Evolutionary conservation across 2,888 invertebrate genomes (phyloP).

Genomic region (Pomacea canaliculata): DNA sequence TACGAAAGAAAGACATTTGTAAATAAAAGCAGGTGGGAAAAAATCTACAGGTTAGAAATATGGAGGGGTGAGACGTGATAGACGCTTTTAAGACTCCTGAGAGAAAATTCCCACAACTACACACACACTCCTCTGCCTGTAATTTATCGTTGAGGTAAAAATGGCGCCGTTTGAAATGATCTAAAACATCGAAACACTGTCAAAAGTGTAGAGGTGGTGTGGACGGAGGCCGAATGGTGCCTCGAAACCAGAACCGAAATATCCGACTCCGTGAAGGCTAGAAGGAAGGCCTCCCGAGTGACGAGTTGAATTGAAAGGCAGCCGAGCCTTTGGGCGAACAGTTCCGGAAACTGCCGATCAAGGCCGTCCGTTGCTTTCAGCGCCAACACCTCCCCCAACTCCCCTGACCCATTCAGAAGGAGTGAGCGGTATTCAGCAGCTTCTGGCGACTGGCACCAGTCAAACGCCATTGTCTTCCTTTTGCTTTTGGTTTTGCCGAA

Average conservation of each 20-base stretch:
- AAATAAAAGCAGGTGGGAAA: too few species aligned
- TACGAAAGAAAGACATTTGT: too few species aligned
- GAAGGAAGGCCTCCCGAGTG: not conserved
- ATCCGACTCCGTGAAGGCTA: not conserved
- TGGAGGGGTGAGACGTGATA: not conserved
- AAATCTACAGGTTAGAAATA: not conserved
- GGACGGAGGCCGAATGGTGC: not conserved
- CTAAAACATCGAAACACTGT: too few species aligned
- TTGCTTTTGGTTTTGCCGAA: not conserved
- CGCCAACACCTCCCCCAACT: too few species aligned
- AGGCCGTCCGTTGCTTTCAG: too few species aligned
- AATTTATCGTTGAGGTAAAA: not conserved
- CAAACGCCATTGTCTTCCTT: not conserved
- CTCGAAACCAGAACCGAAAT: too few species aligned
- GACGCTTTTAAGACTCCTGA: not conserved
- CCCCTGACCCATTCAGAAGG: not conserved
- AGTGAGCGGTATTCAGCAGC: not conserved
- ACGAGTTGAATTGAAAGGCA: conserved; percentile 14
- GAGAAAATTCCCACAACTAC: not conserved
- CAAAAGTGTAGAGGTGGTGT: not conserved
- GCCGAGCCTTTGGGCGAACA: conserved; percentile 20
- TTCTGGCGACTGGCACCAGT: conserved; percentile 15
- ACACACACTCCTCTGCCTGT: not conserved
- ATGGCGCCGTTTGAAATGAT: not conserved
- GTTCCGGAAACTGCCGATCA: conserved; percentile 28